Evolutionary conservation across 2,888 invertebrate species (phyloP), one percentile per base, ranked within the genome.

Genomic region (Cyclophora punctaria): DNA sequence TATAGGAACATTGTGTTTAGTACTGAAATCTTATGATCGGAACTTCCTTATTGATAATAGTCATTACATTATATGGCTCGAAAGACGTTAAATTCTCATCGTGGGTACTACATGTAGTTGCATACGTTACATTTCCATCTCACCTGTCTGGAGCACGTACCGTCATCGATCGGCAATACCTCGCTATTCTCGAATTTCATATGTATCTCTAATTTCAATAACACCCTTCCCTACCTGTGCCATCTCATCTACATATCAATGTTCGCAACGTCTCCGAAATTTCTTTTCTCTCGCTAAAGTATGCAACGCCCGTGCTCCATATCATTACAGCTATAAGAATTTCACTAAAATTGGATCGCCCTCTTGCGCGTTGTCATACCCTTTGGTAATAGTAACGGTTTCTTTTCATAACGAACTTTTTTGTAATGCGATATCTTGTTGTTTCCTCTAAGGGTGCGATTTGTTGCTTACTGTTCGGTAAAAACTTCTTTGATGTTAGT

Each of bases 211-310:
- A 84, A 86, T 86, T 87, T 87, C 84, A 85, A 86, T 87, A 84
- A 80, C 79, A 75, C 80, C 83, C 81, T 76, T 75, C 72, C 68
- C 76, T 84, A 83, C 84, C 81, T 82, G 83, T 78, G 77, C 78
- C 78, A 78, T 82, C 83, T 80, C 82, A 87, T 87, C 80, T 86
- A 78, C 87, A 87, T 87, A 83, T 86, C 86, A 86, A 87, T 85
- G 78, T 82, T 78, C 78, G 76, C 71, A 73, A 73, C 76, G 79
- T 80, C 80, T 80, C 73, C 71, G 72, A 82, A 83, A 83, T 82
- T 80, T 80, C 83, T 81, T 85, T 83, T 82, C 81, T 80, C 75
- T 76, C 68, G 77, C 74, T 81, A 78, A 82, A 83, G 77, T 83
- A 84, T 83, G 83, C 83, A 83, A 78, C 78, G 78, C 83, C 80